phyloP scores from a whole-genome alignment of 2,113 vertebrate species.

The Shinisaurus crocodilurus region DNA sequence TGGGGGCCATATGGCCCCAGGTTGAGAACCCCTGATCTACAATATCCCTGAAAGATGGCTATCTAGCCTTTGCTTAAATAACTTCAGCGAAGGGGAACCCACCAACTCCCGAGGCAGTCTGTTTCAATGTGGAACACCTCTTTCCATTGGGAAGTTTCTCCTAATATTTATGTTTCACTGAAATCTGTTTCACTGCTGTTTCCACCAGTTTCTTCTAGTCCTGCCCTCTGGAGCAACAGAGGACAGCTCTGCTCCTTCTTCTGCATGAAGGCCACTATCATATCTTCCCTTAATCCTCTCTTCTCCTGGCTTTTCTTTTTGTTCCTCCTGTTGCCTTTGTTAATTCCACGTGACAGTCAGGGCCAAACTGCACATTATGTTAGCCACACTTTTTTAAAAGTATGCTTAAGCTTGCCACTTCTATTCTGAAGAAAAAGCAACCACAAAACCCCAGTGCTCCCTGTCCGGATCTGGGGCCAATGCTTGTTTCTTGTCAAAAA shows the following conservation, averaged over 20 bases:
- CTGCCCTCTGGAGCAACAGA: background rate
- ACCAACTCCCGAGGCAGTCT: background rate
- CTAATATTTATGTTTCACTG: background rate
- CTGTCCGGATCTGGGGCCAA: too few relatives aligned
- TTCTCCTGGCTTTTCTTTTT: background rate
- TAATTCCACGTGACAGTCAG: background rate
- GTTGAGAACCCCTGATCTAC: background rate
- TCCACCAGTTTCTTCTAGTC: background rate
- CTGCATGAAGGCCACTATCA: background rate
- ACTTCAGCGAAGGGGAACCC: background rate
- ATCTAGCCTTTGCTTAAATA: background rate
- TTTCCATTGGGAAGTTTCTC: background rate
- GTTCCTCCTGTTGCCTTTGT: background rate
- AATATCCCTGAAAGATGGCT: background rate
- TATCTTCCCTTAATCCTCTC: background rate
- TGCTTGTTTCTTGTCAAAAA: background rate
- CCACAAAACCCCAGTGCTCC: too few relatives aligned
- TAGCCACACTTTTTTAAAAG: background rate
- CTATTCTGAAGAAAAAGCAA: background rate
- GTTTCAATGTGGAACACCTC: background rate
- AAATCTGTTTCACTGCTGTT: background rate
- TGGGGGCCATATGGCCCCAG: too few relatives aligned
- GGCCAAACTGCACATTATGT: background rate
- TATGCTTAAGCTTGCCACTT: background rate
- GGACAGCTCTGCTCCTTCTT: background rate